Conservation (phyloP, 1,140 invertebrate species). For the Planococcus citri region DNA sequence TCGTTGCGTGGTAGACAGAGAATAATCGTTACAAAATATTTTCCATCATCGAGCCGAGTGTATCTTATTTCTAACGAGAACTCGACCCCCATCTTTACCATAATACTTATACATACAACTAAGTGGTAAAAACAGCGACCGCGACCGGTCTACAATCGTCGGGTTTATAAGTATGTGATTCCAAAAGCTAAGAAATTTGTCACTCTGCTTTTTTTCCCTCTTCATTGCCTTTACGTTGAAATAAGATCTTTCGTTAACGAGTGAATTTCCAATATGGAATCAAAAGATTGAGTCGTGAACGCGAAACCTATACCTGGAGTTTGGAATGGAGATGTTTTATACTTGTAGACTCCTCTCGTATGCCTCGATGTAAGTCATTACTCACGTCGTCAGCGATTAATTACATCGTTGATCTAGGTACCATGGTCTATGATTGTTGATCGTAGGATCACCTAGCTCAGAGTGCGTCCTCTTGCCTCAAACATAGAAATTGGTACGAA, state of each 20-base stretch:
- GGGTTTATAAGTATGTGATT: not conserved
- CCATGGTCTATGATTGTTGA: no score
- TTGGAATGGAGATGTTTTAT: not conserved
- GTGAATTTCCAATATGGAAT: not conserved
- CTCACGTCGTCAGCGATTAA: not conserved
- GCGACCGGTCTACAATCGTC: no score
- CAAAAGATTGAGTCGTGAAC: not conserved
- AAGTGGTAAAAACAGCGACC: no score
- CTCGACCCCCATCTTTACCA: not conserved
- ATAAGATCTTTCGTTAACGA: not conserved
- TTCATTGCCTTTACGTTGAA: not conserved
- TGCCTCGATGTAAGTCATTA: not conserved
- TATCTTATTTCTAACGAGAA: constrained; percentile 3
- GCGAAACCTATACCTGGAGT: not conserved
- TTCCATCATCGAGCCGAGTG: not conserved
- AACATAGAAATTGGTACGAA: no score
- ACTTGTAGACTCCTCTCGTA: no score
- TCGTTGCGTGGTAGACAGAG: not conserved
- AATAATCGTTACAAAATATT: constrained; percentile 8
- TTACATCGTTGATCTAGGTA: no score
- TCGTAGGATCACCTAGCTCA: no score
- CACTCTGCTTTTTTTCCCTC: not conserved
- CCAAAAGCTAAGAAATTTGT: not conserved
- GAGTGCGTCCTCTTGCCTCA: no score
- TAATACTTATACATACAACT: no score